Base-by-base conservation (phyloP, 2,113 vertebrate genomes). In the Strigops habroptila region DNA sequence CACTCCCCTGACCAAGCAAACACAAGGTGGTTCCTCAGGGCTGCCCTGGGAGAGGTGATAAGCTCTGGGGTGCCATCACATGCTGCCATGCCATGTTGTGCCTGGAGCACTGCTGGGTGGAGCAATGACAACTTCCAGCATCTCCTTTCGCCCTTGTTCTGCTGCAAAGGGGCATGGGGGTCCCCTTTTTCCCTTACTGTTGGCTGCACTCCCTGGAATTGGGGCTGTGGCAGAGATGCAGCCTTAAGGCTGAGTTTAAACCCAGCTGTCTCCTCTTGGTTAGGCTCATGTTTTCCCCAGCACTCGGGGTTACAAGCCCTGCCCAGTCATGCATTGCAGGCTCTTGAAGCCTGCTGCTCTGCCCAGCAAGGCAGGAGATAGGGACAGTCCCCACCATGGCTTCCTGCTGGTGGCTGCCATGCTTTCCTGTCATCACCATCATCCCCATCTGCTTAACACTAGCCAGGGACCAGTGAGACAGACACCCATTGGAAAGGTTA, bases 351-450 rank as follows among this genome's bases (percentile, higher is more conserved):
- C 23, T 33, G 9, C 48, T 74, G 60, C 37, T 82, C 17, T 0
- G 2, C 15, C 12, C 24, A 65, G 19, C 25, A 31, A 33, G 28
- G 64, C 30, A 25, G 39, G 49, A 90, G 33, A n/a, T 28, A 9
- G 44, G 49, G 44, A 28, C 39, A 64, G 35, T 41, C 18, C 41
- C 35, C 14, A 6, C 49, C 62, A 30, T 28, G 51, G 35, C 25
- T 90, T 46, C 22, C 27, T 8, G 3, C 27, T 69, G 43, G 10
- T 46, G 57, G 37, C 53, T 55, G 37, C 22, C 13, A 25, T 0
- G 0, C 5, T 76, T 71, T 16, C 67, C 4, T 0, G 15, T 80
- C 21, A 39, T 43, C 57, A 24, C 41, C 44, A 25, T 15, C 55
- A 39, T 43, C 57, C 27, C 41, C 44, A 25, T 15, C 55, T 57